phyloP scores from a whole-genome alignment of 2,113 vertebrate genomes.

The Callaeas wilsoni region DNA sequence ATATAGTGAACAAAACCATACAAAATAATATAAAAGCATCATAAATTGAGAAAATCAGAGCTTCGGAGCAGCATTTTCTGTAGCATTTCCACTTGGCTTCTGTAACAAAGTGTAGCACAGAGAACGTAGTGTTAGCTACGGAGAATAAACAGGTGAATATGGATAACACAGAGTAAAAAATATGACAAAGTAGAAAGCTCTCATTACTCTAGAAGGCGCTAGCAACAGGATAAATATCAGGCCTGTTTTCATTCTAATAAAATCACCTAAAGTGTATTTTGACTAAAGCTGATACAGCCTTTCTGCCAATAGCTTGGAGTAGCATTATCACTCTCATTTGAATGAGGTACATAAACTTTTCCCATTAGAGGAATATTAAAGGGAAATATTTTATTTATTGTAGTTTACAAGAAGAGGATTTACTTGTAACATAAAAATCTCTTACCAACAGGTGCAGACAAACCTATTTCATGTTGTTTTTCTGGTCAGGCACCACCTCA shows the following conservation, averaged over 20 bases:
- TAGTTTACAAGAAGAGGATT: background rate
- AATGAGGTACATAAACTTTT: background rate
- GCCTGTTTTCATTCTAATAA: background rate
- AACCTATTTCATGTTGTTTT: background rate
- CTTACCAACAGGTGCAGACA: background rate
- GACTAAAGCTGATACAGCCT: background rate
- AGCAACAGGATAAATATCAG: background rate
- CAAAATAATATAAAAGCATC: background rate
- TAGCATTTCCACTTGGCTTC: background rate
- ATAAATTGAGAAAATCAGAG: background rate
- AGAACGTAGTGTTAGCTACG: accelerated
- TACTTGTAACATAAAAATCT: background rate
- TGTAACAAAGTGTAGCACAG: no score
- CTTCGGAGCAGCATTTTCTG: background rate
- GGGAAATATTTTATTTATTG: background rate
- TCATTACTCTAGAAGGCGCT: background rate
- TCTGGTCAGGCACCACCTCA: background rate
- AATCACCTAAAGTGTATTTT: background rate
- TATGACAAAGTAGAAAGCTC: background rate
- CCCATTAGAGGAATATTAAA: background rate
- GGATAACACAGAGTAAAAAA: background rate
- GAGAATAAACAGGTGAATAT: background rate
- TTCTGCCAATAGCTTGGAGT: background rate
- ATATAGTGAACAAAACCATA: background rate
- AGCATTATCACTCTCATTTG: background rate